These are phyloP conservation scores for Rhodeus uyekii DNA, from an alignment of 2,797 vertebrate species.

Conservation along the genomic window DNA sequence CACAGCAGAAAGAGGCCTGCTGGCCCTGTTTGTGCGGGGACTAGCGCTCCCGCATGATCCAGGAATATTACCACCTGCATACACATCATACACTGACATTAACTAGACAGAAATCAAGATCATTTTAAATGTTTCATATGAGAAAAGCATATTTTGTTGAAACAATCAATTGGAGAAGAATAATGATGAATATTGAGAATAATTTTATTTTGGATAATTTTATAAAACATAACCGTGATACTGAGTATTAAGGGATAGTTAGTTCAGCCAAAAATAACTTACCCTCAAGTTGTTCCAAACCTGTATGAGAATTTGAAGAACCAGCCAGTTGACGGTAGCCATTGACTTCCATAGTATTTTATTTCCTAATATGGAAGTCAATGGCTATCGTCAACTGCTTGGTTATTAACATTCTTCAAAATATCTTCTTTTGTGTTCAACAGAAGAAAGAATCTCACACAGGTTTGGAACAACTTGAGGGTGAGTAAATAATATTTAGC, in stretches of 20 bases:
- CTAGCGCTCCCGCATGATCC: constrained; percentile 81
- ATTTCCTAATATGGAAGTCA: too few species aligned
- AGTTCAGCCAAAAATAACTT: background rate
- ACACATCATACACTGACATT: constrained; percentile 28
- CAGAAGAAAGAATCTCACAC: too few species aligned
- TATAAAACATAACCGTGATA: background rate
- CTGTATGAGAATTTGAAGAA: background rate
- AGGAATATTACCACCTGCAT: constrained; percentile 76
- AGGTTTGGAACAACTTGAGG: too few species aligned
- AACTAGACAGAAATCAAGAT: background rate
- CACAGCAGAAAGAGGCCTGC: constrained; percentile 89
- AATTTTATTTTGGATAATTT: background rate
- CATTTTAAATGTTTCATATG: background rate
- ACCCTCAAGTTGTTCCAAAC: background rate
- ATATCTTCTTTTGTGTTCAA: too few species aligned
- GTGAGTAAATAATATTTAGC: background rate
- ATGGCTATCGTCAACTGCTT: too few species aligned
- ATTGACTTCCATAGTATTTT: too few species aligned
- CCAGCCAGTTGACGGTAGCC: too few species aligned
- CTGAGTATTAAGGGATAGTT: background rate
- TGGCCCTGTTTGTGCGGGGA: constrained; percentile 80
- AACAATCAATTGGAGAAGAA: background rate
- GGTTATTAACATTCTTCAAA: too few species aligned
- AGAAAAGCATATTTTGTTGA: background rate
- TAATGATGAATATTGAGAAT: background rate